Percentiles rank a stretch among this genome's conserved stretches.
Conservation (phyloP, 2,113 vertebrate genomes). For the Vidua macroura region DNA sequence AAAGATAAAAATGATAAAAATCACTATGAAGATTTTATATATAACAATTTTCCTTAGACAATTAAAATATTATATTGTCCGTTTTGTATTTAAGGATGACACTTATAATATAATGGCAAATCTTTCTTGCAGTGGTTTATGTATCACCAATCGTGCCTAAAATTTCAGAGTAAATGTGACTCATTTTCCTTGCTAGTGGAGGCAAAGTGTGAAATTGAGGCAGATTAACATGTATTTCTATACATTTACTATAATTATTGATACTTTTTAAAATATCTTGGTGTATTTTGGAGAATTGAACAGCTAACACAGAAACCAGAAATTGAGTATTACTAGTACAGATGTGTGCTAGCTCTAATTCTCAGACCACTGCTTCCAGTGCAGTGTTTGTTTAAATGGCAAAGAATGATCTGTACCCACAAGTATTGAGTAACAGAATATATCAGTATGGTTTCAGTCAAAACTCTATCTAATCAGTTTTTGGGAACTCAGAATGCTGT, state of each 20-base stretch:
- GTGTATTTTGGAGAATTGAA: background rate
- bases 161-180: background rate
- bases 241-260: background rate
- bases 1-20: background rate
- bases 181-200: background rate
- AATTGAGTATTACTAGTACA: background rate
- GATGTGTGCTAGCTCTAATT: background rate
- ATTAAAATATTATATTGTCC: rapidly evolving
- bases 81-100: background rate
- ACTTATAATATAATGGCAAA: background rate
- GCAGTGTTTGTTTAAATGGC: background rate
- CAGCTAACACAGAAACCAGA: background rate
- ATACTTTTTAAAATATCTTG: background rate
- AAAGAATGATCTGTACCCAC: background rate
- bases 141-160: background rate
- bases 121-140: background rate
- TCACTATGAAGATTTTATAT: background rate
- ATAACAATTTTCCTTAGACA: background rate
- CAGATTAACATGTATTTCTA: background rate
- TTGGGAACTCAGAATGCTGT: background rate
- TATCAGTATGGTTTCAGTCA: background rate
- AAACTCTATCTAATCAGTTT: background rate
- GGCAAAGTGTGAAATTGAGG: background rate
- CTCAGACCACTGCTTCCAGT: background rate
- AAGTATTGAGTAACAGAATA: background rate